These are phyloP conservation scores for Craniophora ligustri DNA, from an alignment of 2,888 invertebrate genomes.

Conservation along the genomic window DNA sequence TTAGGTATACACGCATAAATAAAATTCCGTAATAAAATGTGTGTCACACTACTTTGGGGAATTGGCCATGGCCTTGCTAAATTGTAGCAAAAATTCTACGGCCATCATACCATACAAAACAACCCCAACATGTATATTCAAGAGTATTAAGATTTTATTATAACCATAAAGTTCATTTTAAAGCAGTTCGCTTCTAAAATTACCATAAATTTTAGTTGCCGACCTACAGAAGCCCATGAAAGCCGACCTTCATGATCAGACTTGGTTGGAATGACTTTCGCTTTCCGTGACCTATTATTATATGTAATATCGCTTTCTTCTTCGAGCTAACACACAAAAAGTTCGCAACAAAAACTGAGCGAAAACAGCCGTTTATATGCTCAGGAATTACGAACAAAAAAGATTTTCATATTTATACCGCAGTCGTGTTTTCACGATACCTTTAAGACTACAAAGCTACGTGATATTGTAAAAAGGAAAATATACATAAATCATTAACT, in stretches of 20 bases:
- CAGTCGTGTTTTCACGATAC: slow-evolving; percentile 20
- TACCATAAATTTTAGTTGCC: slow-evolving; percentile 45
- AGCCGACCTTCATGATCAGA: slow-evolving; percentile 59
- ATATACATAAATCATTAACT: neutral
- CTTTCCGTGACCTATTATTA: slow-evolving; percentile 63
- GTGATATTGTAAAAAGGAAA: neutral
- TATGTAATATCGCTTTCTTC: slow-evolving; percentile 54
- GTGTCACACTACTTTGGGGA: too few relatives aligned
- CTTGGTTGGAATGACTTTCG: slow-evolving; percentile 63
- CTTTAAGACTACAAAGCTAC: slow-evolving; percentile 16
- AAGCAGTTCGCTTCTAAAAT: slow-evolving; percentile 31
- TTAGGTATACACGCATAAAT: too few relatives aligned
- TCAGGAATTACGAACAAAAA: slow-evolving; percentile 41
- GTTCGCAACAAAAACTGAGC: slow-evolving; percentile 50
- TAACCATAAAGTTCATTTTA: slow-evolving; percentile 34
- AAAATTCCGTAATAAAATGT: too few relatives aligned
- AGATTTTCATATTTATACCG: slow-evolving; percentile 28
- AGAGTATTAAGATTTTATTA: slow-evolving; percentile 26
- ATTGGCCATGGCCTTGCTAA: slow-evolving; percentile 17
- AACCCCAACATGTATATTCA: slow-evolving; percentile 32
- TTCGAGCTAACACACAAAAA: slow-evolving; percentile 45
- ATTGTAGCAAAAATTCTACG: neutral
- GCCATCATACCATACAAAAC: slow-evolving; percentile 1
- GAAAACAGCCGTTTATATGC: slow-evolving; percentile 48
- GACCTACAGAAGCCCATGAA: slow-evolving; percentile 53